phyloP scores from a whole-genome alignment of 2,888 invertebrate genomes.

The Drosophila quinaria region DNA sequence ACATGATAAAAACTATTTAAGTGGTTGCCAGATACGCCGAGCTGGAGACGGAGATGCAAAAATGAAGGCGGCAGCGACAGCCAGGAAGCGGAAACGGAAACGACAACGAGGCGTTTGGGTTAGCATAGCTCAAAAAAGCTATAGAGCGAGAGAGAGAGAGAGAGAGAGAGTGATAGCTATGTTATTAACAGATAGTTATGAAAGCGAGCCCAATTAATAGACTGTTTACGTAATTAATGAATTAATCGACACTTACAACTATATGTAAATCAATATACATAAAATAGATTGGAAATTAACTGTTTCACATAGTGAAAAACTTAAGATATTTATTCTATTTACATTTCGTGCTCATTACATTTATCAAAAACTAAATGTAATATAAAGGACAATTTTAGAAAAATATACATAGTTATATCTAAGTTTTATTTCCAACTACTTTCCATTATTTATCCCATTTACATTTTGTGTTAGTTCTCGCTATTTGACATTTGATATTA shows the following conservation, averaged over 20 bases:
- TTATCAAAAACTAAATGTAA: too few species aligned
- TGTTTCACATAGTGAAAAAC: too few species aligned
- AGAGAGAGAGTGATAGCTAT: background rate
- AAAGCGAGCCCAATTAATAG: background rate
- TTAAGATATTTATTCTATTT: too few species aligned
- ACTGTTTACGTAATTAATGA: background rate
- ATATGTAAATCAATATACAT: too few species aligned
- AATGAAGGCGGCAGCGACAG: conserved; percentile 16
- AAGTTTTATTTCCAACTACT: too few species aligned
- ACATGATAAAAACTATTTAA: conserved; percentile 82
- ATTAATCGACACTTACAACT: background rate
- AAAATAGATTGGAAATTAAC: too few species aligned
- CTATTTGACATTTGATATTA: too few species aligned
- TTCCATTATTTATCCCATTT: too few species aligned
- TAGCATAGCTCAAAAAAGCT: conserved; percentile 11
- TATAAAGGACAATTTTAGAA: too few species aligned
- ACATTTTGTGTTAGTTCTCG: too few species aligned
- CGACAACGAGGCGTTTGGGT: conserved; percentile 27
- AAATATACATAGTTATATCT: too few species aligned
- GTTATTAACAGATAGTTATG: conserved; percentile 1
- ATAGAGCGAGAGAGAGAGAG: background rate
- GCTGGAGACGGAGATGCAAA: background rate
- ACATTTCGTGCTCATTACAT: too few species aligned
- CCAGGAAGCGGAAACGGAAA: conserved; percentile 45
- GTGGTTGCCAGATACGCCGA: conserved; percentile 58